A percentile compares a stretch with the other conserved stretches of the same genome.
phyloP scores from a whole-genome alignment of 53 echinoderm and acorn worm species.

The Paracentrotus lividus region DNA sequence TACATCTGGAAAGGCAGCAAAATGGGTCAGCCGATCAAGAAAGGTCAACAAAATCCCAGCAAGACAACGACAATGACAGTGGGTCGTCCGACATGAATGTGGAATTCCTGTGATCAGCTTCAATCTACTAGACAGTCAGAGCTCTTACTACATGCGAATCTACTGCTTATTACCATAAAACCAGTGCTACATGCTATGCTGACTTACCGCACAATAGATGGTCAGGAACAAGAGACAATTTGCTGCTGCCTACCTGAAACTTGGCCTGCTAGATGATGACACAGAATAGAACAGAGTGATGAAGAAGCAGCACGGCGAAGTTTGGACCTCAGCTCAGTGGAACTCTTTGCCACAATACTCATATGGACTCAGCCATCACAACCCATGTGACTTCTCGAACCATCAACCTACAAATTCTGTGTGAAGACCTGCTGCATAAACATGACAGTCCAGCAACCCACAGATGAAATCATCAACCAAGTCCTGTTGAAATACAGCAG shows the following conservation, averaged over 20 bases:
- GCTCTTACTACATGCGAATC: slow-evolving; percentile 64
- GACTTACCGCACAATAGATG: slow-evolving; percentile 51
- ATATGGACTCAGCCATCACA: slow-evolving; percentile 49
- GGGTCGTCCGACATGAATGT: slow-evolving; percentile 64
- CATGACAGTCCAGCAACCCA: slow-evolving; percentile 55
- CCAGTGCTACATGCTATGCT: slow-evolving; percentile 66
- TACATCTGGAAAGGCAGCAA: slow-evolving; percentile 36
- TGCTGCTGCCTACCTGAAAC: slow-evolving; percentile 61
- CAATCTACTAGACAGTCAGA: slow-evolving; percentile 62
- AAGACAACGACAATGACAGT: slow-evolving; percentile 47
- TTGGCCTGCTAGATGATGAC: slow-evolving; percentile 70
- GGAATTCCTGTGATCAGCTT: slow-evolving; percentile 67
- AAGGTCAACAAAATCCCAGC: slow-evolving; percentile 44
- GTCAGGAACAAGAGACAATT: slow-evolving; percentile 56
- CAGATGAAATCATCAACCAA: slow-evolving; percentile 62
- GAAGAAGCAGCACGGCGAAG: slow-evolving; percentile 54
- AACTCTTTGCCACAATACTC: slow-evolving; percentile 68
- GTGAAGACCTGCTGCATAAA: slow-evolving; percentile 63
- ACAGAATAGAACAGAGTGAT: slow-evolving; percentile 62
- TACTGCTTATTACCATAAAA: slow-evolving; percentile 61
- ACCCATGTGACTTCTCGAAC: slow-evolving; percentile 54
- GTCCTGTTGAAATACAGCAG: slow-evolving; percentile 66
- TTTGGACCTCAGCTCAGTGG: slow-evolving; percentile 51
- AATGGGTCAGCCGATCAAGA: slow-evolving; percentile 51
- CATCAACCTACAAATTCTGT: slow-evolving; percentile 53